These are phyloP conservation scores for Nymphicus hollandicus DNA, from an alignment of 2,113 vertebrate genomes.

Conservation along the genomic window DNA sequence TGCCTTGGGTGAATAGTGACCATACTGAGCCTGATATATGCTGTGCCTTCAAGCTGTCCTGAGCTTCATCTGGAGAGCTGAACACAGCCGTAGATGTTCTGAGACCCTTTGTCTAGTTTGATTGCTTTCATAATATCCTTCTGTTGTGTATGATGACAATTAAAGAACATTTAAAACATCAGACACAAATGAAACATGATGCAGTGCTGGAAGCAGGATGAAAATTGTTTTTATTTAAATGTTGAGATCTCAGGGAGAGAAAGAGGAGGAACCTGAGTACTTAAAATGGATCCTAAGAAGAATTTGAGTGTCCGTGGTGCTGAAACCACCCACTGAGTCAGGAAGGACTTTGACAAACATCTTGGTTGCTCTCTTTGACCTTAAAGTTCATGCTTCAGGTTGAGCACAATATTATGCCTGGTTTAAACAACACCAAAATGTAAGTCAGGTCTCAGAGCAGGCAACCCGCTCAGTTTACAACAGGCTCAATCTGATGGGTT, in stretches of 20 bases:
- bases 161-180: not conserved
- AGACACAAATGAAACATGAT: not conserved
- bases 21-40: not conserved
- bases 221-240: not conserved
- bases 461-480: not conserved
- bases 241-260: not conserved
- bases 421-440: not conserved
- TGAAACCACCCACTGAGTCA: not conserved
- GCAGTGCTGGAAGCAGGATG: not conserved
- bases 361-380: not conserved
- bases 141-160: not conserved
- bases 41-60: not conserved
- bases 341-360: not conserved
- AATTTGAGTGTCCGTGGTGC: not conserved
- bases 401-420: not conserved
- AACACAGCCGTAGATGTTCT: not conserved
- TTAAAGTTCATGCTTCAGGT: not conserved
- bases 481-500: not conserved
- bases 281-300: not conserved
- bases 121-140: not conserved
- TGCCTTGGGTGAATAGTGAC: not conserved
- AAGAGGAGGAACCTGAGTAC: not conserved
- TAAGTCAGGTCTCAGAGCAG: not conserved
- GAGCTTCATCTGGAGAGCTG: not conserved
- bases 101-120: not conserved